Conservation (phyloP, 2,797 vertebrate species). For the Bothrops alternatus region DNA sequence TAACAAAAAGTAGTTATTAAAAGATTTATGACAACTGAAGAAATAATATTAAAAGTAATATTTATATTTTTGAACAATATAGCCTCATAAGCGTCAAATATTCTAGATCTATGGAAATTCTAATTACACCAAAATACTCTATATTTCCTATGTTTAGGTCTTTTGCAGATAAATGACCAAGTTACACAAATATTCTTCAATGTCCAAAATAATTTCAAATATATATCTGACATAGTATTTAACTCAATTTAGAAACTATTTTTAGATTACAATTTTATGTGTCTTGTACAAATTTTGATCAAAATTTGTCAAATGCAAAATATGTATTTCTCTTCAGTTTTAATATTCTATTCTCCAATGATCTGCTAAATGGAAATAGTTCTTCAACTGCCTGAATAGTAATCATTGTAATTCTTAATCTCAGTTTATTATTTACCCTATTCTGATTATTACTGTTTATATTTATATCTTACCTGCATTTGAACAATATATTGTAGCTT, state of each 20-base stretch:
- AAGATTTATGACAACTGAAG: neutral
- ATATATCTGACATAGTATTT: neutral
- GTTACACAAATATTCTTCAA: neutral
- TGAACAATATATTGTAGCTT: neutral
- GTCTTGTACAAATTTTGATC: neutral
- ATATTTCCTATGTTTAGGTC: neutral
- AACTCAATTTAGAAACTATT: neutral
- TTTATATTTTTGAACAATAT: neutral
- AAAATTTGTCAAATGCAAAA: neutral
- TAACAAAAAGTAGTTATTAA: neutral
- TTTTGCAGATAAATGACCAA: neutral
- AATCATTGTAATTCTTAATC: neutral
- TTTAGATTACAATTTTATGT: neutral
- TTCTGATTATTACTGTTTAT: neutral
- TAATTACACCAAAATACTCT: neutral
- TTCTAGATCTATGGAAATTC: neutral
- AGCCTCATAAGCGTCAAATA: neutral
- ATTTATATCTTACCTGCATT: neutral
- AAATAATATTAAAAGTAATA: neutral
- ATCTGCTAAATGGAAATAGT: neutral
- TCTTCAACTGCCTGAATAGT: neutral
- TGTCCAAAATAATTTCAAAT: neutral
- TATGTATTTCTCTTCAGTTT: neutral
- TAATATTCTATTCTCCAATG: neutral
- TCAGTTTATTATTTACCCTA: neutral